Base-by-base conservation (phyloP, 2,888 invertebrate species). In the Sipha maydis region DNA sequence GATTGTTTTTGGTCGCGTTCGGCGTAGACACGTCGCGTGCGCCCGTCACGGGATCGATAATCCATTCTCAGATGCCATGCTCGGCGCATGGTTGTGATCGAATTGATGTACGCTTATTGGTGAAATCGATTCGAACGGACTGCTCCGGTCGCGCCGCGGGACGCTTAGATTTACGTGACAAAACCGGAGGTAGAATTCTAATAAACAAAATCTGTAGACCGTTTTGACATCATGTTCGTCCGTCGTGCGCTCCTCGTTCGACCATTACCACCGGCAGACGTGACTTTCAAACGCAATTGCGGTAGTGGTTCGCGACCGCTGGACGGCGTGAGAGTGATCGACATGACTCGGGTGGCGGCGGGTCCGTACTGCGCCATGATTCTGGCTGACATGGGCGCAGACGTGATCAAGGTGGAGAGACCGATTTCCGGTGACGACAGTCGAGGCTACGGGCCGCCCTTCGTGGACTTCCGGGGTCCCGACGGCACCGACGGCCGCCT, bases 361-460 rank as follows among this genome's bases (percentile, higher is more conserved):
- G 99, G 99, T 0, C 99, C 99, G 0, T 97, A 96, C 91, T 98
- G 98, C 92, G 96, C 98, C 0, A 98, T 98, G 98, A 94, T 97
- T 86, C 93, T 99, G 38, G 96, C 96, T 2, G 98, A 99, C 92
- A 93, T 98, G 89, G 98, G 98, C 0, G 98, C 98, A 0, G 97
- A 98, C 91, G 94, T 99, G 0, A 95, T 97, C 80, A 98, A 99
- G 94, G 94, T 99, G 71, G 99, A 99, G 92, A 95, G 95, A 90
- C 96, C 97, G 0, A 95, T 93, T 0, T 92, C 93, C 3, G 97
- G 97, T 0, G 99, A 99, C 92, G 98, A 99, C 91, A 83, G 78
- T n/a, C 95, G 97, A 0, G 93, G 99, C 83, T 95, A 95, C 90
- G 99, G 98, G 98, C 99, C 99, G 0, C 99, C 99, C 0, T 98